A percentile compares a stretch with the other conserved stretches of the same genome.
Conservation (phyloP, 2,113 vertebrate genomes). For the Rhodinocichla rosea region DNA sequence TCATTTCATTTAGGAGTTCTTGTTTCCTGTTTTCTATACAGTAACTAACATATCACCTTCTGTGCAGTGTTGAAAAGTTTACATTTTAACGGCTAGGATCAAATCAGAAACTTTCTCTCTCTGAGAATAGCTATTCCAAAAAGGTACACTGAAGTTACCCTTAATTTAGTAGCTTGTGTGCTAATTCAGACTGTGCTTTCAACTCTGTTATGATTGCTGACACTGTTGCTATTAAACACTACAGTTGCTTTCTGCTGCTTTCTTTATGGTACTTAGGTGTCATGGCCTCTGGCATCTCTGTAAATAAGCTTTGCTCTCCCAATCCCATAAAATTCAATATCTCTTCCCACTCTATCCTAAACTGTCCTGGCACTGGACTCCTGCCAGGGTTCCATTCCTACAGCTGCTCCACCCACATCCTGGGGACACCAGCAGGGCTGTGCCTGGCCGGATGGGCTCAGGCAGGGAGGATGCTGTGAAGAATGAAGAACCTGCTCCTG, state of each 20-base stretch:
- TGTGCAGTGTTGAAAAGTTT: background rate
- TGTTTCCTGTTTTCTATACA: background rate
- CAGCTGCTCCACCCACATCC: fast-evolving
- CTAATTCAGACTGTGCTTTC: background rate
- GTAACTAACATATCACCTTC: background rate
- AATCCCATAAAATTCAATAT: background rate
- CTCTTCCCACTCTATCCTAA: background rate
- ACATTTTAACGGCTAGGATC: background rate
- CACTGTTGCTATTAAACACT: background rate
- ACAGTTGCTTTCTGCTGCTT: background rate
- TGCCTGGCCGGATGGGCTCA: fast-evolving
- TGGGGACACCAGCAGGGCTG: fast-evolving
- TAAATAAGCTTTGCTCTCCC: background rate
- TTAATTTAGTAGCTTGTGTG: background rate
- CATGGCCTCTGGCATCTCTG: background rate
- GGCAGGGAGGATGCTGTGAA: background rate
- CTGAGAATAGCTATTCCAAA: background rate
- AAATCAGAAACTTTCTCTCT: background rate
- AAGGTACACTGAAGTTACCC: background rate
- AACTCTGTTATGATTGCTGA: background rate
- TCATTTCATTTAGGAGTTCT: background rate
- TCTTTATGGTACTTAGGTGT: background rate
- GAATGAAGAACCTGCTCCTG: fast-evolving
- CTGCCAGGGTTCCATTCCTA: background rate
- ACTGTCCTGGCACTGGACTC: background rate